These are phyloP conservation scores for Digitonthophagus gazella DNA, from an alignment of 2,888 invertebrate genomes.

Conservation along the genomic window DNA sequence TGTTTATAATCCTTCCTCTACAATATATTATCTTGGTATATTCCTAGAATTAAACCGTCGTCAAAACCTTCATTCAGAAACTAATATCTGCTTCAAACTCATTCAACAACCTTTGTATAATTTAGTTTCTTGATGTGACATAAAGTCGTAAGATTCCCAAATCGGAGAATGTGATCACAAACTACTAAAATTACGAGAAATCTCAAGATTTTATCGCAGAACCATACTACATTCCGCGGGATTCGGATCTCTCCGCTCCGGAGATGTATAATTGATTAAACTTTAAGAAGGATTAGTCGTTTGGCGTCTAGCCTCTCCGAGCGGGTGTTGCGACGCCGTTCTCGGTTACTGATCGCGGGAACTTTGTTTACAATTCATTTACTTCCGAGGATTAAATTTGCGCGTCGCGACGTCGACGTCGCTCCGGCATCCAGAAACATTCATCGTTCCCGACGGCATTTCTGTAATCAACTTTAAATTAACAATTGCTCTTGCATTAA, in stretches of 20 bases:
- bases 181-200: neutral
- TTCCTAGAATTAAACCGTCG: no score
- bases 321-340: neutral
- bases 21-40: no score
- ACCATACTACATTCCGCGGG: neutral
- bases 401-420: constrained; percentile 9
- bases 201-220: neutral
- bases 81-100: neutral
- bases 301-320: constrained; percentile 26
- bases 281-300: constrained; percentile 31
- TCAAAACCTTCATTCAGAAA: neutral
- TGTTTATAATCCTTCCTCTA: neutral
- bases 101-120: neutral
- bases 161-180: neutral
- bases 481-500: neutral
- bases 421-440: neutral
- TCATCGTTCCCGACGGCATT: neutral
- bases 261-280: constrained; percentile 30
- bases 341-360: constrained; percentile 27
- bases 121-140: neutral
- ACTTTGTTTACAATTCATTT: constrained; percentile 39
- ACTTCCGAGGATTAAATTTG: constrained; percentile 32
- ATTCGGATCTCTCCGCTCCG: constrained; percentile 7
- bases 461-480: neutral
- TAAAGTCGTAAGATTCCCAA: neutral